These are phyloP conservation scores for Halocaridina rubra DNA, from an alignment of 2,888 invertebrate species.

Conservation along the genomic window DNA sequence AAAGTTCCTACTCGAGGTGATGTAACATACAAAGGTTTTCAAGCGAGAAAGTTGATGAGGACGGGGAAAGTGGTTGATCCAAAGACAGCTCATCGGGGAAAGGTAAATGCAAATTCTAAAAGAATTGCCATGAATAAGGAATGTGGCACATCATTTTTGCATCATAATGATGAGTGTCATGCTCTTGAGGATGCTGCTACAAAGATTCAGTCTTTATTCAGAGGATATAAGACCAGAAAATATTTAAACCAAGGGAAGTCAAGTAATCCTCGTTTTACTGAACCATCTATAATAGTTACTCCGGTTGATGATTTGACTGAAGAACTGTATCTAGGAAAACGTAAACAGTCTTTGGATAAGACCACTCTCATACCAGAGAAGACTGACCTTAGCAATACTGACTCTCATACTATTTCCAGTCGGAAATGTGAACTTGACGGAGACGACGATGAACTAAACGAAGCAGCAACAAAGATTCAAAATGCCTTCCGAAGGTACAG, in stretches of 20 bases:
- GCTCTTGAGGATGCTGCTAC: background rate
- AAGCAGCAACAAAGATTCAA: conserved; percentile 28
- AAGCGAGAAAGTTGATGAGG: background rate
- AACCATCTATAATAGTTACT: conserved; percentile 27
- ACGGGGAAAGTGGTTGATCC: background rate
- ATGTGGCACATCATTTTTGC: background rate
- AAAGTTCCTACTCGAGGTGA: background rate
- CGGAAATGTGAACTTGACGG: background rate
- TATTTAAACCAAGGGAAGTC: background rate
- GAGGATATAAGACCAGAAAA: background rate
- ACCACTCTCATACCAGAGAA: background rate
- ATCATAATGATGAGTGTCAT: background rate
- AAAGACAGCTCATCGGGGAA: background rate
- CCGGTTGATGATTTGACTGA: background rate
- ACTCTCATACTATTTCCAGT: conserved; percentile 9
- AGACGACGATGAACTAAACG: background rate
- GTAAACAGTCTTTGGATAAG: background rate
- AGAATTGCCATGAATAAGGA: background rate
- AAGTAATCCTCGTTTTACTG: background rate
- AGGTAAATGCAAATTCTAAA: background rate
- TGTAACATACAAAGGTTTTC: background rate
- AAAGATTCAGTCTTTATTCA: background rate
- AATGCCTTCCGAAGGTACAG: conserved; percentile 15
- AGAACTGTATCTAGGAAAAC: background rate
- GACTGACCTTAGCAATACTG: background rate